Evolutionary conservation across 2,888 invertebrate species (phyloP).

Genomic region (Nymphalis urticae): DNA sequence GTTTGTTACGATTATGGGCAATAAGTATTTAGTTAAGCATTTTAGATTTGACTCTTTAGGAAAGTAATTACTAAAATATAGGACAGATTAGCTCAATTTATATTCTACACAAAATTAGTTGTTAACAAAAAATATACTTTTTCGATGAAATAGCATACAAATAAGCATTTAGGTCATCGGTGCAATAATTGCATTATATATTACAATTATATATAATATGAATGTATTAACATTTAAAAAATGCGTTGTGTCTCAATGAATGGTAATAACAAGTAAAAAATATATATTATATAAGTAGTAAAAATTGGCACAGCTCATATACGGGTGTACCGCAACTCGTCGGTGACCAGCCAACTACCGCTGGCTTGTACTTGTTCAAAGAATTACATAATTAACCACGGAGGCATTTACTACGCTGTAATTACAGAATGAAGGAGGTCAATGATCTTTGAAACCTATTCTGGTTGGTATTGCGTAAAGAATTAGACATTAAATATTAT

Average conservation of each 20-base stretch:
- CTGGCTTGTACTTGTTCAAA: constrained; percentile 24
- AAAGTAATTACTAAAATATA: no score
- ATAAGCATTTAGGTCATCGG: no score
- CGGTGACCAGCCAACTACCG: constrained; percentile 16
- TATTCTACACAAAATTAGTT: neutral
- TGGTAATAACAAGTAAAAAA: neutral
- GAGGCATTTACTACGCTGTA: constrained; percentile 31
- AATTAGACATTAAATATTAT: constrained; percentile 8
- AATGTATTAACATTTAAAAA: no score
- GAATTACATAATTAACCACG: constrained; percentile 32
- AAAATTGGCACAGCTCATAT: constrained; percentile 1
- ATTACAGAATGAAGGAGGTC: constrained; percentile 34
- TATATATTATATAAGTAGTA: neutral
- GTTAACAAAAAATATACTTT: neutral
- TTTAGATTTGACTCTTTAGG: no score
- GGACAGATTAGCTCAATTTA: neutral
- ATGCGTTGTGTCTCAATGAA: no score
- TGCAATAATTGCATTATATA: no score
- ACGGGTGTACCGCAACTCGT: neutral
- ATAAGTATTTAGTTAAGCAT: neutral
- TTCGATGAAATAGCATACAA: neutral
- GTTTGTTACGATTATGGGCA: neutral
- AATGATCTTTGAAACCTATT: constrained; percentile 32
- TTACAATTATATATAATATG: no score
- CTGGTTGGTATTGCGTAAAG: constrained; percentile 23